Conservation (phyloP, 2,113 vertebrate species). For the Taurulus bubalis region DNA sequence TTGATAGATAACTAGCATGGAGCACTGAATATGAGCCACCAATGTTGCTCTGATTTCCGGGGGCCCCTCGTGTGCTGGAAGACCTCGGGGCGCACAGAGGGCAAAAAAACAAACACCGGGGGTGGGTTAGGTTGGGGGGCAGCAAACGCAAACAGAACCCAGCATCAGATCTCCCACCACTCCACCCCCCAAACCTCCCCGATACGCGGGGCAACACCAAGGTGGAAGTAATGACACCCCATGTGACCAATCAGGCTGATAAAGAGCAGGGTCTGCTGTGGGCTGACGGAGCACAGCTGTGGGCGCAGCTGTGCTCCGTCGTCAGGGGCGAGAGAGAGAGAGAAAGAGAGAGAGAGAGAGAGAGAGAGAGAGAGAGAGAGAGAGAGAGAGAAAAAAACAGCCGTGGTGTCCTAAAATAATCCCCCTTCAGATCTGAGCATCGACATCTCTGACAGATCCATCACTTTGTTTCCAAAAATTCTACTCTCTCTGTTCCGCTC, state of each 20-base stretch:
- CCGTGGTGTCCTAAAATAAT: constrained; percentile 26
- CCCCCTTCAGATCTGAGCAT: constrained; percentile 44
- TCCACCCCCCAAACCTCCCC: neutral
- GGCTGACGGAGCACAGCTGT: constrained; percentile 73
- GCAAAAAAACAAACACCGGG: constrained; percentile 46
- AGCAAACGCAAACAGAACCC: constrained; percentile 60
- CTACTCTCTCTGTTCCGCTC: neutral
- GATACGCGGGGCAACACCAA: constrained; percentile 39
- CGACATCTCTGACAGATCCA: constrained; percentile 38
- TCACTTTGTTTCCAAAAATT: constrained; percentile 20
- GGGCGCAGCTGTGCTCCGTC: constrained; percentile 74
- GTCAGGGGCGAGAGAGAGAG: constrained; percentile 33
- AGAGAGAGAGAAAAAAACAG: neutral
- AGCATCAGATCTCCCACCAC: constrained; percentile 46
- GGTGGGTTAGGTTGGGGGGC: neutral
- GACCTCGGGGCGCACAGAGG: constrained; percentile 25
- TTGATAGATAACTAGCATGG: neutral
- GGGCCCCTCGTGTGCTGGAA: constrained; percentile 29
- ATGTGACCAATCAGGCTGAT: constrained; percentile 80
- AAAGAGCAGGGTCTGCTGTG: constrained; percentile 71
- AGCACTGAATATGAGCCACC: neutral
- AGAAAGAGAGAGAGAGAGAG: neutral
- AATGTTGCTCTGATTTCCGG: constrained; percentile 5
- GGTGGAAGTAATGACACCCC: constrained; percentile 74
- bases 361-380: neutral